These are phyloP conservation scores for Drosophila pandora DNA, from an alignment of 1,140 invertebrate genomes.

Conservation along the genomic window DNA sequence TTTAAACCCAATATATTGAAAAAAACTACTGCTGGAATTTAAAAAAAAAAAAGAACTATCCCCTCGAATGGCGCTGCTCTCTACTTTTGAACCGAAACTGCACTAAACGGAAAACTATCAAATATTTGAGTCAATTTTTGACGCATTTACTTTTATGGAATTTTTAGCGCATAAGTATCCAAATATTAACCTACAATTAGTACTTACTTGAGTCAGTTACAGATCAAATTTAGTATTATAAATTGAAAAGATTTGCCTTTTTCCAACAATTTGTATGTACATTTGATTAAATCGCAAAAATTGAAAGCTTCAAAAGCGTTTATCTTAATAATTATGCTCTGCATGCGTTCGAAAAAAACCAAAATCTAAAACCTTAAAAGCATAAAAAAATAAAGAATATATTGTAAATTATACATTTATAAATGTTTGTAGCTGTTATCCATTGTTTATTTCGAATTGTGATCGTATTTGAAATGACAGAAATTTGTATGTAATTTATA, in stretches of 20 bases:
- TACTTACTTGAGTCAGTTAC: slow-evolving; percentile 52
- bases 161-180: slow-evolving; percentile 66
- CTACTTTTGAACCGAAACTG: slow-evolving; percentile 27
- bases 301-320: slow-evolving; percentile 69
- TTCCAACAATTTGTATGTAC: slow-evolving; percentile 63
- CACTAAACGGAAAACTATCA: slow-evolving; percentile 53
- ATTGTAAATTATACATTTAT: slow-evolving; percentile 48
- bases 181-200: slow-evolving; percentile 44
- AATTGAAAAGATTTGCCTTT: slow-evolving; percentile 72
- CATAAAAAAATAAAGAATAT: slow-evolving; percentile 17
- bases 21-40: slow-evolving; percentile 15
- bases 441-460: slow-evolving; percentile 67
- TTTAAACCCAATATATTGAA: slow-evolving; percentile 28
- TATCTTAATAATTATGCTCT: slow-evolving; percentile 53
- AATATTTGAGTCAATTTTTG: slow-evolving; percentile 82
- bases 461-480: slow-evolving; percentile 66
- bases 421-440: slow-evolving; percentile 67
- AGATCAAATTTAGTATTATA: slow-evolving; percentile 71
- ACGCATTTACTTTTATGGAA: slow-evolving; percentile 79
- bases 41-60: slow-evolving; percentile 8
- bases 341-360: slow-evolving; percentile 45
- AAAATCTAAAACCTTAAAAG: slow-evolving; percentile 12
- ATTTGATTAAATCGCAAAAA: slow-evolving; percentile 74
- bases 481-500: slow-evolving; percentile 47
- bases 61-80: slow-evolving; percentile 46